Evolutionary conservation across 2,888 invertebrate genomes (phyloP).

Genomic region (Chydorus sphaericus): DNA sequence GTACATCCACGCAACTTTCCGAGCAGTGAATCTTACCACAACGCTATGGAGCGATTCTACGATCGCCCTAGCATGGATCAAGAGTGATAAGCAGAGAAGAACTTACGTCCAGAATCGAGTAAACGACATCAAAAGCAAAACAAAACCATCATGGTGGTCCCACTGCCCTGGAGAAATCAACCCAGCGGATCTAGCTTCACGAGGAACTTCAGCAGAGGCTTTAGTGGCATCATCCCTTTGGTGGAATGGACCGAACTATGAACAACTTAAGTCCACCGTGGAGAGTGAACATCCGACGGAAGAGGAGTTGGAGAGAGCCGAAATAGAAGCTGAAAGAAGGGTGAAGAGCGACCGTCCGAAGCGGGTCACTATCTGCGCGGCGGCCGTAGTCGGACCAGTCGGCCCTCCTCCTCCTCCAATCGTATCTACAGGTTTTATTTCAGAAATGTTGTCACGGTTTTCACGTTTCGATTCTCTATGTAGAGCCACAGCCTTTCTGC

Average conservation of each 20-base stretch:
- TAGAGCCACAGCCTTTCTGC: no score
- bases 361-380: no score
- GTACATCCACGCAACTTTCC: not conserved
- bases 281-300: not conserved
- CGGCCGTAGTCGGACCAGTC: no score
- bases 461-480: no score
- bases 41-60: not conserved
- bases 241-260: constrained; percentile 9
- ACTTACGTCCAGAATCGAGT: not conserved
- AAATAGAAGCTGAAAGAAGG: no score
- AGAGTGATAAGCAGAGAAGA: not conserved
- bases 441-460: no score
- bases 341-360: no score
- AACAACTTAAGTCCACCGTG: no score
- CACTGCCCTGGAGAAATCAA: not conserved
- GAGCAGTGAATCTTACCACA: not conserved
- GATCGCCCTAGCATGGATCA: constrained; percentile 2
- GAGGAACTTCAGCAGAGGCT: not conserved
- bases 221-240: not conserved
- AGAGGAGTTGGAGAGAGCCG: no score
- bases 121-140: not conserved
- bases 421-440: no score
- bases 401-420: no score
- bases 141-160: not conserved
- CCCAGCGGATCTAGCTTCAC: not conserved